Base-by-base conservation (phyloP, 1,140 invertebrate species). In the Halesus radiatus region DNA sequence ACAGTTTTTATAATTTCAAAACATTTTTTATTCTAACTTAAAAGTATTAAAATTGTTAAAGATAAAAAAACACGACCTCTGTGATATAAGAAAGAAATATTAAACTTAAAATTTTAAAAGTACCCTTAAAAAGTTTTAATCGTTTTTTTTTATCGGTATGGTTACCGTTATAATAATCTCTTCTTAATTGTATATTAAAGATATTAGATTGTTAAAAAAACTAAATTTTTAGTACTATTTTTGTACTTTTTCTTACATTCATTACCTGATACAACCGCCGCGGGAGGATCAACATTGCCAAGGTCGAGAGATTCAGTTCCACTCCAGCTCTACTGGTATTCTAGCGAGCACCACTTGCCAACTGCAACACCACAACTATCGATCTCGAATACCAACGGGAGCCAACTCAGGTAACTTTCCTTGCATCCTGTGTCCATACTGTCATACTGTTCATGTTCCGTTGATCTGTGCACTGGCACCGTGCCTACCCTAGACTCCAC, bases 31-130 rank as follows among this genome's bases (percentile, higher is more conserved):
- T 26, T 74, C 50, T 74, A 54, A 52, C 68, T 20, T 74, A 74
- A 53, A 74, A 74, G 50, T 54, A 53, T 54, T 54, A 74, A 74
- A 74, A 53, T 54, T 72, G 50, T 52, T 54, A 74, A 54, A 74
- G 32, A 74, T 54, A 74, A 74, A 74, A 45, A 45, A 54, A 74
- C 53, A 74, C 74, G 56, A 62, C 56, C 56, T 76, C 74, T 76
- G 74, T 76, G 74, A 76, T 76, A 76, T 60, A 76, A 62, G 54
- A 76, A 62, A 75, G 72, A 76, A 76, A 76, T 76, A 76, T 76
- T 76, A 62, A 76, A 76, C 26, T 58, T 76, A 76, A 74, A 76
- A 54, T 74, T 74, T 53, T 32, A 53, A 74, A 74, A 45, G 37
- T 54, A 54, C 37, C 45, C 72, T 54, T 74, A 54, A 74, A 74